Percentiles rank a stretch among this genome's conserved stretches.
These are phyloP conservation scores for Drosophila kanapiae DNA, from an alignment of 1,140 invertebrate species.

Conservation along the genomic window DNA sequence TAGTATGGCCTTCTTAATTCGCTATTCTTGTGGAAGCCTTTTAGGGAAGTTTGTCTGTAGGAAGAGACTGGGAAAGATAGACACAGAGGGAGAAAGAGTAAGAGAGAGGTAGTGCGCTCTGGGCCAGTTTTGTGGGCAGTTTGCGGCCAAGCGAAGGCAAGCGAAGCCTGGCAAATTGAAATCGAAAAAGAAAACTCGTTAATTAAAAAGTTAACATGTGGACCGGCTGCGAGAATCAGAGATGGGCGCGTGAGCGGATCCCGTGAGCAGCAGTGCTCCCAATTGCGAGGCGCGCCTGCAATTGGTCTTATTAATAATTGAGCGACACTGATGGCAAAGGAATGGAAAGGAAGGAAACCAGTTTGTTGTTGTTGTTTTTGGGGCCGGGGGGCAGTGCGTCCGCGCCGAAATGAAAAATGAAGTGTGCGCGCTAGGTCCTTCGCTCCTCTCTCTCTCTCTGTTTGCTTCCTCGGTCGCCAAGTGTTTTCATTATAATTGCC, in stretches of 20 bases:
- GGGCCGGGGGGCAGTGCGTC: slow-evolving; percentile 62
- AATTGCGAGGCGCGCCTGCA: slow-evolving; percentile 37
- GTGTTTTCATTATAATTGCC: slow-evolving; percentile 73
- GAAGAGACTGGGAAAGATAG: slow-evolving; percentile 16
- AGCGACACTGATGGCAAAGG: slow-evolving; percentile 33
- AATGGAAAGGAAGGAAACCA: slow-evolving; percentile 33
- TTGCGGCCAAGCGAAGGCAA: slow-evolving; percentile 38
- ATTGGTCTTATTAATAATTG: slow-evolving; percentile 79
- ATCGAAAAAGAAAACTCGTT: slow-evolving; percentile 85
- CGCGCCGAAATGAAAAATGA: slow-evolving; percentile 82
- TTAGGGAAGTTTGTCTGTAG: slow-evolving; percentile 11
- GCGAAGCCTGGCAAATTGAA: slow-evolving; percentile 76
- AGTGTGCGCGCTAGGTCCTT: slow-evolving; percentile 53
- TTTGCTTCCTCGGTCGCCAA: slow-evolving; percentile 37
- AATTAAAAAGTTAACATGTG: slow-evolving; percentile 84
- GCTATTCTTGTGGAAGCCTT: background rate
- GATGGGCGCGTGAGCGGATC: slow-evolving; percentile 29
- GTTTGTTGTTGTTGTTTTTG: slow-evolving; percentile 53
- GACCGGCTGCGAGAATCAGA: slow-evolving; percentile 28
- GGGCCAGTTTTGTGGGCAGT: slow-evolving; percentile 73
- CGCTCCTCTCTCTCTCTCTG: background rate
- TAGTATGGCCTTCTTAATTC: background rate
- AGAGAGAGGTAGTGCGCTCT: slow-evolving; percentile 32
- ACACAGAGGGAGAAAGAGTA: background rate
- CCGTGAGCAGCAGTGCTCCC: slow-evolving; percentile 13